Conservation (phyloP, 2,888 invertebrate species). For the Deilephila elpenor region DNA sequence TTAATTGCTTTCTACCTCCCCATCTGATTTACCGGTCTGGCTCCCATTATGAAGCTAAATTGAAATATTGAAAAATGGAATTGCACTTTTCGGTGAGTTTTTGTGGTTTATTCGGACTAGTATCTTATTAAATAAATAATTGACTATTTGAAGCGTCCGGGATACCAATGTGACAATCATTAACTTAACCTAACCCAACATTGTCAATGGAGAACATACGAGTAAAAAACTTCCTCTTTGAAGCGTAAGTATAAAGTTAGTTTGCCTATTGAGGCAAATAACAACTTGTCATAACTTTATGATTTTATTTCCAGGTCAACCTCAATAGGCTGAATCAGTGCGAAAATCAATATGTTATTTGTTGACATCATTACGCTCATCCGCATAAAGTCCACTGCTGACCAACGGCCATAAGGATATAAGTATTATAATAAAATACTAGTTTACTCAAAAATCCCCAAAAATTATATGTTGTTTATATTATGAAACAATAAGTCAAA, state of each 20-base stretch:
- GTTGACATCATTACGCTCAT: too few species aligned
- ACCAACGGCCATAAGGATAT: too few species aligned
- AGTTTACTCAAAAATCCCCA: too few species aligned
- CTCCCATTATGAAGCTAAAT: slow-evolving; percentile 17
- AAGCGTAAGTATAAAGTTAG: not conserved
- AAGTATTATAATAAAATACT: too few species aligned
- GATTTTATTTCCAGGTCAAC: slow-evolving; percentile 40
- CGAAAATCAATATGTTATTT: too few species aligned
- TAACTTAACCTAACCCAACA: not conserved
- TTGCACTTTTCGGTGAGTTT: slow-evolving; percentile 1
- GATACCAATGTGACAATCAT: not conserved
- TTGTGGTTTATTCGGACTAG: not conserved
- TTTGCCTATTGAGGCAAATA: slow-evolving; percentile 26
- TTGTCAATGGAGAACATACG: not conserved
- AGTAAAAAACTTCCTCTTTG: not conserved
- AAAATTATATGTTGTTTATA: too few species aligned
- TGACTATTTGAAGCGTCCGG: not conserved
- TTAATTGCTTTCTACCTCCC: slow-evolving; percentile 37
- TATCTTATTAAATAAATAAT: not conserved
- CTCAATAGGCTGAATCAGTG: too few species aligned
- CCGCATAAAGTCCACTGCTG: too few species aligned
- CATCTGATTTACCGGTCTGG: slow-evolving; percentile 19
- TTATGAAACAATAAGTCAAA: too few species aligned
- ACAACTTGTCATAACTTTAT: slow-evolving; percentile 40
- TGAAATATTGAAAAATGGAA: slow-evolving; percentile 24